Evolutionary conservation across 2,797 vertebrate species (phyloP).

Genomic region (Xenops minutus): DNA sequence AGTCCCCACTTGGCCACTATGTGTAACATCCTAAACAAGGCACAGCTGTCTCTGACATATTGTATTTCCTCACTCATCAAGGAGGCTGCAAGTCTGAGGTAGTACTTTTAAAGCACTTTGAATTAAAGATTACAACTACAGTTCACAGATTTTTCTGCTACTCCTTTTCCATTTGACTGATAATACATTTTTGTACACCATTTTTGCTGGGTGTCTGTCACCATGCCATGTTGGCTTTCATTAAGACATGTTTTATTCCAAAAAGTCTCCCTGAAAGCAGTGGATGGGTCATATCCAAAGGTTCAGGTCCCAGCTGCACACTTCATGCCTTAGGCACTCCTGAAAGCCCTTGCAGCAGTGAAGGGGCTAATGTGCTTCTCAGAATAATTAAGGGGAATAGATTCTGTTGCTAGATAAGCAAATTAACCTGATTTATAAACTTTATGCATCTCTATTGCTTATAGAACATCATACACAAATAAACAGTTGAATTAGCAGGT

Average conservation of each 20-base stretch:
- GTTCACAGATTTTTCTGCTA: background rate
- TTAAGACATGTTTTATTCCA: background rate
- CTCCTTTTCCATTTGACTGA: background rate
- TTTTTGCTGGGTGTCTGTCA: background rate
- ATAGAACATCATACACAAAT: background rate
- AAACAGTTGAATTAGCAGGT: background rate
- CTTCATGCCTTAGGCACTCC: background rate
- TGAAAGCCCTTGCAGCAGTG: background rate
- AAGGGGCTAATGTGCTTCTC: background rate
- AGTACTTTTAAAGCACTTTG: background rate
- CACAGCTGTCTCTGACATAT: background rate
- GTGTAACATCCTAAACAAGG: background rate
- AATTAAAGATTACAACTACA: background rate
- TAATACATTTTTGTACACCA: background rate
- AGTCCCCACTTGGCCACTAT: background rate
- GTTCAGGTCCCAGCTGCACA: background rate
- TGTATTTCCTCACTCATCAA: background rate
- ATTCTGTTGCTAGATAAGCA: background rate
- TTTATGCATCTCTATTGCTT: background rate
- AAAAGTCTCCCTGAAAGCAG: background rate
- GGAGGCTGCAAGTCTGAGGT: background rate
- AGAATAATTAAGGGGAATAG: background rate
- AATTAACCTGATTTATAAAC: background rate
- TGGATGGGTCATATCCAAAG: background rate
- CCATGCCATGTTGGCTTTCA: fast-evolving